Percentiles rank a stretch among this genome's conserved stretches.
Evolutionary conservation across 2,797 vertebrate species (phyloP).

Genomic region (Pangasius sanitwongsei): DNA sequence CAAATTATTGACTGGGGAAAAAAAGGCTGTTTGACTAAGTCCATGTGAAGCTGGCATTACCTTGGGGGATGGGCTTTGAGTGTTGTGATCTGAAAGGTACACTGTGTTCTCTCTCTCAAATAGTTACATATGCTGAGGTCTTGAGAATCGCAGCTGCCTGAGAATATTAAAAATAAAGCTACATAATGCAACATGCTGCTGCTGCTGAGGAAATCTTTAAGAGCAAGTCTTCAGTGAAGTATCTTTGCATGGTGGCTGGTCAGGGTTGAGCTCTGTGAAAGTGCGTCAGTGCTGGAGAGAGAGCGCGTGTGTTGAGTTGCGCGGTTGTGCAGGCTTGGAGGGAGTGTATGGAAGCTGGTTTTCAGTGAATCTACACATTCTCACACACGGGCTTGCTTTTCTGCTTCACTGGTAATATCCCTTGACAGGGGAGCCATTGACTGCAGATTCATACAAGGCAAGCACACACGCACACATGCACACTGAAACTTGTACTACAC

Average conservation of each 20-base stretch:
- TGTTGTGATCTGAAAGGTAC: conserved; percentile 29
- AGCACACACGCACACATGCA: neutral
- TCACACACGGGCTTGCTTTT: conserved; percentile 36
- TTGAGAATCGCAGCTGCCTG: neutral
- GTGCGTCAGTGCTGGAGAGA: neutral
- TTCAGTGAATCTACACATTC: conserved; percentile 33
- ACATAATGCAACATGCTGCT: neutral
- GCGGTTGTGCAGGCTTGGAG: conserved; percentile 30
- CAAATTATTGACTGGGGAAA: neutral
- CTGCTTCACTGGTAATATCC: conserved; percentile 49
- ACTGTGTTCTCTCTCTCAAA: conserved; percentile 19
- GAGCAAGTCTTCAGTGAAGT: neutral
- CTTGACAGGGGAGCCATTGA: conserved; percentile 45
- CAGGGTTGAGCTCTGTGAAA: conserved; percentile 2
- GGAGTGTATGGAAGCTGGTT: conserved; percentile 22
- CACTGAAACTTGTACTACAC: neutral
- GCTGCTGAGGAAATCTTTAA: neutral
- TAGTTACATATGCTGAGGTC: neutral
- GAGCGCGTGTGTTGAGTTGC: conserved; percentile 17
- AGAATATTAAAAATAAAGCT: neutral
- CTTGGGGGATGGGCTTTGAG: conserved; percentile 1
- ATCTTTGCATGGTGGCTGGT: neutral
- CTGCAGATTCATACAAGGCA: conserved; percentile 1
- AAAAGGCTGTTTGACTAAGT: conserved; percentile 15
- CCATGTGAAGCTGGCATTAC: conserved; percentile 22